Evolutionary conservation across 2,113 vertebrate species (phyloP).

Genomic region (Zosterops pallidus): DNA sequence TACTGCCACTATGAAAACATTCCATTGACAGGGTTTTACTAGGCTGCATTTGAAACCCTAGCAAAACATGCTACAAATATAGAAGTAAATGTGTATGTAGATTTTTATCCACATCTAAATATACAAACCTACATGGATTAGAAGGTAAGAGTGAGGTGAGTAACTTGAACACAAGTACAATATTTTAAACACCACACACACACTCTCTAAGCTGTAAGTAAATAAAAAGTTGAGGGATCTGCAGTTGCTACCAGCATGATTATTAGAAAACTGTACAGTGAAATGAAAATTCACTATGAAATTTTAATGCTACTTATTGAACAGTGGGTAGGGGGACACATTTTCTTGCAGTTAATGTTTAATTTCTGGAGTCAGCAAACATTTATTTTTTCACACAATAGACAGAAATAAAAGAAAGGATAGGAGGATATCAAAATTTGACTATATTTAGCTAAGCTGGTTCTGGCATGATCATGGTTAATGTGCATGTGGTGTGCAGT

Average conservation of each 20-base stretch:
- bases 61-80: conserved; percentile 57
- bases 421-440: conserved; percentile 40
- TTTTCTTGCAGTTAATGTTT: background rate
- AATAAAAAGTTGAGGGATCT: conserved; percentile 19
- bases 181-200: background rate
- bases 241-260: conserved; percentile 21
- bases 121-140: background rate
- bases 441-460: conserved; percentile 72
- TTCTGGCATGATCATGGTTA: conserved; percentile 80
- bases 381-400: background rate
- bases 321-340: background rate
- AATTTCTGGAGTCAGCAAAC: background rate
- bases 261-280: conserved; percentile 45
- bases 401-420: conserved; percentile 39
- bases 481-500: conserved; percentile 79
- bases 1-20: conserved; percentile 77
- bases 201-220: conserved; percentile 2
- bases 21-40: conserved; percentile 74
- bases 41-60: conserved; percentile 66
- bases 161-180: background rate
- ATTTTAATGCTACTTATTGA: conserved; percentile 47
- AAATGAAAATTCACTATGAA: conserved; percentile 23
- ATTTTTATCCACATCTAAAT: background rate
- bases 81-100: background rate
- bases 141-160: conserved; percentile 11